phyloP scores from a whole-genome alignment of 2,797 vertebrate species.

The Dryobates pubescens region DNA sequence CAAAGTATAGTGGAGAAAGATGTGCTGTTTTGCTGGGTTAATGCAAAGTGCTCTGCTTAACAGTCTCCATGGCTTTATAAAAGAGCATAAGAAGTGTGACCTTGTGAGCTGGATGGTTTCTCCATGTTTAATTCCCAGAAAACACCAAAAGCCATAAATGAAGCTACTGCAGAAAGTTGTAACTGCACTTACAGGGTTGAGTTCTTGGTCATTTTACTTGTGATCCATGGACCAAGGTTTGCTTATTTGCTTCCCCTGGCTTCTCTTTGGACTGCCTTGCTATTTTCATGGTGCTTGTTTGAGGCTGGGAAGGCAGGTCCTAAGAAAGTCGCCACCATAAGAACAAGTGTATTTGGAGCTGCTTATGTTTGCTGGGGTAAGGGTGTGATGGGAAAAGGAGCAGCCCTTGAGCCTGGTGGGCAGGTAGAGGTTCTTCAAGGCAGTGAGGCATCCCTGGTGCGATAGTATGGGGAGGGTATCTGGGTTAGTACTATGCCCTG shows the following conservation, averaged over 20 bases:
- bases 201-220: slow-evolving; percentile 14
- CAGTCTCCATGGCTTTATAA: neutral
- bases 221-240: neutral
- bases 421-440: neutral
- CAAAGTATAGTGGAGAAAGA: neutral
- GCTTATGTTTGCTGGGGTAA: neutral
- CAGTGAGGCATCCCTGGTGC: neutral
- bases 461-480: neutral
- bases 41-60: neutral
- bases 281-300: neutral
- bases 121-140: neutral
- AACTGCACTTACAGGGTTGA: neutral
- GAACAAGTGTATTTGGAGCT: neutral
- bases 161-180: neutral
- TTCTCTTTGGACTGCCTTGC: neutral
- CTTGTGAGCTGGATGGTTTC: neutral
- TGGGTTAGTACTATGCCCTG: neutral
- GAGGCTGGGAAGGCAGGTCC: neutral
- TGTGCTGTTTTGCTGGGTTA: neutral
- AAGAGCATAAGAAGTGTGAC: neutral
- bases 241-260: slow-evolving; percentile 10
- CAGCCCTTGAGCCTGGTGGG: neutral
- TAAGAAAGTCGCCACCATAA: neutral
- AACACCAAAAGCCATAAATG: neutral
- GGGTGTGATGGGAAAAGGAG: neutral